Evolutionary conservation across 2,113 vertebrate species (phyloP), one percentile per base, ranked within the genome.

Genomic region (Heterotilapia buettikoferi): DNA sequence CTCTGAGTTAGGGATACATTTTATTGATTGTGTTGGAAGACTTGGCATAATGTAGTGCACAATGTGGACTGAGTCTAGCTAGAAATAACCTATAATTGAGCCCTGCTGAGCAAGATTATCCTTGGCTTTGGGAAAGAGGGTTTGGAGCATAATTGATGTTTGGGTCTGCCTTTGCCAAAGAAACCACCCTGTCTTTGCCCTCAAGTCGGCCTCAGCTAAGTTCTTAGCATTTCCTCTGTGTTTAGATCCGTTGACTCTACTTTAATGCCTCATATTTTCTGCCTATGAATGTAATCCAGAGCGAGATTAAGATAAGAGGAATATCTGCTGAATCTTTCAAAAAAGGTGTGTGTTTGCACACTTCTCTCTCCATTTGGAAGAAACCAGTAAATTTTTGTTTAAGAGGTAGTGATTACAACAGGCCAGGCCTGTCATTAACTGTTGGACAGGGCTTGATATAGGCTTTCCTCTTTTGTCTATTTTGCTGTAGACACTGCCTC

Each of bases 81-180:
- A 87, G 89, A 96, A 96, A 96, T 96, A 96, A 94, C 94, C 93
- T 83, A 91, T 96, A 96, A 96, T 95, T 96, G 94, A 94, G 94
- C 90, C 92, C 92, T 94, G 90, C 94, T 89, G 90, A 94, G 90
- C 86, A 86, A 93, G 92, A 95, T 96, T 96, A 96, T 93, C 93
- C 94, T 92, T 92, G 92, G 90, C 88, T 92, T 93, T 88, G 71
- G 91, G 91, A 94, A 89, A 90, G 86, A 92, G 82, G 88, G 88
- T 93, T 93, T 91, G 91, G 92, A 93, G 85, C 86, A 90, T 95
- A 95, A 96, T 93, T 95, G 92, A 94, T 95, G 95, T 95, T 96
- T 94, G 87, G 90, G 90, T 89, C 93, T 87, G 92, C 81, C 78
- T 91, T 90, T 21, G 87, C 93, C 92, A 93, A 91, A 93, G 92